A percentile compares a stretch with the other conserved stretches of the same genome.
These are phyloP conservation scores for Diogma glabrata DNA, from an alignment of 2,888 invertebrate genomes.

Conservation along the genomic window DNA sequence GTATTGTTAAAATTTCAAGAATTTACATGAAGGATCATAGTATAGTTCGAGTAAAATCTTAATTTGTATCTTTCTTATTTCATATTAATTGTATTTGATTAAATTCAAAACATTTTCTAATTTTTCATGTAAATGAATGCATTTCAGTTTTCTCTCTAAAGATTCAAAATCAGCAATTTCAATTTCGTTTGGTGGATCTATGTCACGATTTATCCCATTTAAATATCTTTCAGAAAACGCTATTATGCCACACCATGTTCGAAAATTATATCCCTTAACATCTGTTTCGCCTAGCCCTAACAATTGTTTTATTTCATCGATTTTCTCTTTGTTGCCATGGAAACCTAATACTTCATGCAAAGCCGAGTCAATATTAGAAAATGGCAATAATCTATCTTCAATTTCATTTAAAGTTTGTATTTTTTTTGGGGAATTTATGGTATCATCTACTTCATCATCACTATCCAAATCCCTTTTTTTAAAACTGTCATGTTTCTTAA, in stretches of 20 bases:
- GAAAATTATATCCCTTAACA: constrained; percentile 45
- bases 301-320: constrained; percentile 25
- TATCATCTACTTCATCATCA: constrained; percentile 22
- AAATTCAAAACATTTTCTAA: constrained; percentile 26
- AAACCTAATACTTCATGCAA: constrained; percentile 36
- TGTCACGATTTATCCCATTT: constrained; percentile 44
- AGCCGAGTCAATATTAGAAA: constrained; percentile 29
- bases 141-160: constrained; percentile 44
- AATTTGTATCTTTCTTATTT: too few species aligned
- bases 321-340: constrained; percentile 31
- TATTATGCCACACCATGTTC: constrained; percentile 68
- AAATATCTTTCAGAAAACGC: constrained; percentile 63
- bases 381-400: constrained; percentile 28
- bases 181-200: constrained; percentile 61
- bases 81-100: constrained; percentile 19
- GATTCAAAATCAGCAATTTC: constrained; percentile 58
- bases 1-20: too few species aligned
- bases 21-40: too few species aligned
- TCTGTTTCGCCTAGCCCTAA: constrained; percentile 22
- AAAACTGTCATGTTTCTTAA: constrained; percentile 24
- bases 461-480: constrained; percentile 28
- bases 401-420: constrained; percentile 26
- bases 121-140: constrained; percentile 34
- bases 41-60: too few species aligned
- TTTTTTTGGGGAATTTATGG: constrained; percentile 25